Evolutionary conservation across 2,113 vertebrate genomes (phyloP).

Genomic region (Plestiodon gilberti): DNA sequence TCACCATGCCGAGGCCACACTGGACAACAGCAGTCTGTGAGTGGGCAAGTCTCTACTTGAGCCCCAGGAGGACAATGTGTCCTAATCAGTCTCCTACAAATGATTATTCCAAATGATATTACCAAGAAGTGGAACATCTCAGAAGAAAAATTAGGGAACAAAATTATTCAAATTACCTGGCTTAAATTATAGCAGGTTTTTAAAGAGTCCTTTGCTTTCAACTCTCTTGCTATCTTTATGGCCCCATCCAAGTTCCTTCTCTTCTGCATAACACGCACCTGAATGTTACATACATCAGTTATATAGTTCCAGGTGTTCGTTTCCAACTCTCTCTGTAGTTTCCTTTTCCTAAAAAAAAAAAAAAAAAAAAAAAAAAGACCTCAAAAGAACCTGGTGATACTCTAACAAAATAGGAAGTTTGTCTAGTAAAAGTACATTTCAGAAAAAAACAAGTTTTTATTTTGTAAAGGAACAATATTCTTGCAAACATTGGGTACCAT

Average conservation of each 20-base stretch:
- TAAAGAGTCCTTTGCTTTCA: conserved; percentile 72
- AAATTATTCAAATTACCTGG: conserved; percentile 67
- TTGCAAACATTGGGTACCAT: background rate
- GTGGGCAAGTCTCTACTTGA: too few species aligned
- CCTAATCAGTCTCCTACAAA: too few species aligned
- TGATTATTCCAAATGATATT: too few species aligned
- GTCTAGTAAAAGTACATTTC: background rate
- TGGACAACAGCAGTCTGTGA: too few species aligned
- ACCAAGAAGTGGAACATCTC: too few species aligned
- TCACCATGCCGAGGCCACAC: too few species aligned
- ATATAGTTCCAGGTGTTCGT: conserved; percentile 66
- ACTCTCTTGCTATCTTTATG: conserved; percentile 81
- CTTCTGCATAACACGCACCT: conserved; percentile 75
- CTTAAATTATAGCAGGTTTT: conserved; percentile 70
- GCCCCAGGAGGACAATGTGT: too few species aligned
- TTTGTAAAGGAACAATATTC: background rate
- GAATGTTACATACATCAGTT: conserved; percentile 58
- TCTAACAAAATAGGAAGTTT: background rate
- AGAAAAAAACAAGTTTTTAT: background rate
- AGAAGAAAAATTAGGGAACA: background rate
- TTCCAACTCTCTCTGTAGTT: conserved; percentile 72
- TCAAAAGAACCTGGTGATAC: conserved; percentile 1
- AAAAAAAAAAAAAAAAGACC: background rate
- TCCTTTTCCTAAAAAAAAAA: conserved; percentile 76
- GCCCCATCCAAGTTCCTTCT: conserved; percentile 72